Evolutionary conservation across 2,113 vertebrate species (phyloP), one percentile per base, ranked within the genome.

Genomic region (Tautogolabrus adspersus): DNA sequence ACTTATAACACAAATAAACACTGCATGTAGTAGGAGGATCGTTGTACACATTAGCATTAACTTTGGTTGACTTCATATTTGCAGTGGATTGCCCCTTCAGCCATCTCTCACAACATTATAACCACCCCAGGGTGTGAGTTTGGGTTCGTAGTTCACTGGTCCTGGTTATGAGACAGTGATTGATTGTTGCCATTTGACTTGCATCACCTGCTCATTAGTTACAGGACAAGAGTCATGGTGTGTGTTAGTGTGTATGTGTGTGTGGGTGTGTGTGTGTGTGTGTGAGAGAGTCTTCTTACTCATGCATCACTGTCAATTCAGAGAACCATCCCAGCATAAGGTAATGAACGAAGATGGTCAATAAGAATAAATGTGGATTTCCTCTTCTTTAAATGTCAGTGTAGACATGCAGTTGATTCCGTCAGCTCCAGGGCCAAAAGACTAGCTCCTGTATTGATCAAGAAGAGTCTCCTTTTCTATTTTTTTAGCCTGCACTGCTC

Each of bases 381-480:
- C 44, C 49, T 52, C 59, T 61, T 42, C 47, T 34, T 47, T 83
- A 75, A 87, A 81, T 58, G 75, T 78, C 80, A 72, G 21, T 11
- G 10, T 26, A 59, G 73, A 80, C 61, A 67, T n/a, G 21, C 21
- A 23, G 51, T 49, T 70, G 56, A 66, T 77, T 68, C 44, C 47
- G 18, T 58, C 44, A 34, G 70, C 66, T 71, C 66, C 21, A 5
- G 10, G 16, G 62, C 30, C 52, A 63, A 81, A 64, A 73, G 66
- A 88, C 81, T 66, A 83, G 60, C 59, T 63, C 16, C 52, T 5
- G 21, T 68, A 90, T 89, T 57, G 85, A 91, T 84, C 58, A 21
- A 16, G 51, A 66, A 83, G 56, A 34, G 10, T 79, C 74, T 63
- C 52, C 46, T 55, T 5, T 52, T 59, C 3, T 69, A 87, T 88